Percentiles rank a stretch among this genome's conserved stretches.
These are phyloP conservation scores for Sandelia bainsii DNA, from an alignment of 2,797 vertebrate genomes.

Conservation along the genomic window DNA sequence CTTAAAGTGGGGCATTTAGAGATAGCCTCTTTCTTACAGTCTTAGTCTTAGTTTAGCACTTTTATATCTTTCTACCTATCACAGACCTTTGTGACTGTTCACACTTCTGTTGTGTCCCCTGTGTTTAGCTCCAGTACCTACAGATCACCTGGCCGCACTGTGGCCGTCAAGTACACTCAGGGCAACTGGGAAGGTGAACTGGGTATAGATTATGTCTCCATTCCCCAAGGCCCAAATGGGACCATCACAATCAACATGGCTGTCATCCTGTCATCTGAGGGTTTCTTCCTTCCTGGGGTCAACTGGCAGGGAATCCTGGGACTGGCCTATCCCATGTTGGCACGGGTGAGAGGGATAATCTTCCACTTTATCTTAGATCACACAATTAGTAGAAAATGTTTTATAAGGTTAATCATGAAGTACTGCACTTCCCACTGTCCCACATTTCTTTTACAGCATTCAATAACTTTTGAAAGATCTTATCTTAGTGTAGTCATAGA, in stretches of 20 bases:
- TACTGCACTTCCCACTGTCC: too few relatives aligned
- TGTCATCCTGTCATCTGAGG: constrained; percentile 91
- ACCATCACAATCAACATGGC: constrained; percentile 90
- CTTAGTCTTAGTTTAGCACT: neutral
- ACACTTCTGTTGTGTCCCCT: neutral
- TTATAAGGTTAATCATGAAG: too few relatives aligned
- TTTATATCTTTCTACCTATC: neutral
- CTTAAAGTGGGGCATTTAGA: neutral
- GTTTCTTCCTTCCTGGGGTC: constrained; percentile 93
- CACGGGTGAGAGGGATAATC: constrained; percentile 86
- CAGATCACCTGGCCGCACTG: constrained; percentile 77
- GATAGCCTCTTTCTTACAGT: neutral
- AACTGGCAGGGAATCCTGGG: constrained; percentile 98
- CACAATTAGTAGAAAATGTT: neutral
- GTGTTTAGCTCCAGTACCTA: constrained; percentile 90
- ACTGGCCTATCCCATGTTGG: constrained; percentile 90
- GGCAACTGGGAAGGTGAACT: constrained; percentile 96
- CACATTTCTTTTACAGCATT: too few relatives aligned
- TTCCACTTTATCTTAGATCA: neutral
- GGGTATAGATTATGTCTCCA: constrained; percentile 87
- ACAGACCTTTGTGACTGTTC: neutral
- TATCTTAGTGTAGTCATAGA: constrained; percentile 32
- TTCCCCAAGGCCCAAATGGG: constrained; percentile 89
- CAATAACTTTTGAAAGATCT: constrained; percentile 7
- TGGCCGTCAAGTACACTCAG: constrained; percentile 94